Conservation (phyloP, 2,888 invertebrate species). For the Lagria hirta region DNA sequence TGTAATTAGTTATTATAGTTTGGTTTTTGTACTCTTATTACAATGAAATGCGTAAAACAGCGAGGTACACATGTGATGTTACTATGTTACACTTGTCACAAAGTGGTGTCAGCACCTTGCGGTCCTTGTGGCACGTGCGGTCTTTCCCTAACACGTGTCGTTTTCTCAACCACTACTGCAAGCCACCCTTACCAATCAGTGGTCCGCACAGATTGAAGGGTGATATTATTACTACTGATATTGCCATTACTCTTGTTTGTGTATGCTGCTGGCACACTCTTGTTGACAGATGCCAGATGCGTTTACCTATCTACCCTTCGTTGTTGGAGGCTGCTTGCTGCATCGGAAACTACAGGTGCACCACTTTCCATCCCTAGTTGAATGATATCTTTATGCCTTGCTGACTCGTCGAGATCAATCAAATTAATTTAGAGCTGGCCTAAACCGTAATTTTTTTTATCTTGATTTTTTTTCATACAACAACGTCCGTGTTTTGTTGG, state of each 20-base stretch:
- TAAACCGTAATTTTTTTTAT: too few relatives aligned
- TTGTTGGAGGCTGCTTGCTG: too few relatives aligned
- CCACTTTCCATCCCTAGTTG: constrained; percentile 24
- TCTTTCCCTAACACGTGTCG: constrained; percentile 53
- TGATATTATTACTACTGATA: constrained; percentile 35
- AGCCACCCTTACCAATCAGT: constrained; percentile 32
- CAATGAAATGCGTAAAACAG: too few relatives aligned
- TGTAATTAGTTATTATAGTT: too few relatives aligned
- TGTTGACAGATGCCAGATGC: constrained; percentile 45
- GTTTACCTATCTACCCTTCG: constrained; percentile 14
- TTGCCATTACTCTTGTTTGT: constrained; percentile 37
- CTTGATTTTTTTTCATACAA: too few relatives aligned
- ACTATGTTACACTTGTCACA: constrained; percentile 18
- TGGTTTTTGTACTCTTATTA: neutral
- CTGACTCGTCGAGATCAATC: constrained; percentile 34
- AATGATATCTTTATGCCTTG: constrained; percentile 46
- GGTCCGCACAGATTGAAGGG: constrained; percentile 45
- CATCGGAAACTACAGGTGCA: constrained; percentile 40
- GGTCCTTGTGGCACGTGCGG: constrained; percentile 46
- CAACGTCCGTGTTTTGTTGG: too few relatives aligned
- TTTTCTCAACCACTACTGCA: constrained; percentile 49
- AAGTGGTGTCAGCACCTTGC: constrained; percentile 41
- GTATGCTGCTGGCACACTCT: constrained; percentile 25
- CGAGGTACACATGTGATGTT: constrained; percentile 1
- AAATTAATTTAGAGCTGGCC: constrained; percentile 30